Evolutionary conservation across 2,888 invertebrate species (phyloP), one percentile per base, ranked within the genome.

Genomic region (Gryllus longicercus): DNA sequence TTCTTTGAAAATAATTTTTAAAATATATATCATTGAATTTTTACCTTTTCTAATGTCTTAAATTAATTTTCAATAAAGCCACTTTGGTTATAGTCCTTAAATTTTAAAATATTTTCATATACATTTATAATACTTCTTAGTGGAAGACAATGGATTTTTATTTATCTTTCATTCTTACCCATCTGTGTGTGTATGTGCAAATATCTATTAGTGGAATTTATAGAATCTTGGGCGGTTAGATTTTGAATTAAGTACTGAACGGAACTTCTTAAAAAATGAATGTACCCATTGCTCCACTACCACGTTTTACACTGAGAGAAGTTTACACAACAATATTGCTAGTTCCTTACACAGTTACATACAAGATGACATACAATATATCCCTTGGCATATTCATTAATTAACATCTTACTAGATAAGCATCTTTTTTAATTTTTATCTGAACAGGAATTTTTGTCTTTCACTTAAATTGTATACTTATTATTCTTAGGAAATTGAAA

Each of bases 131-230:
- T 74, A 74, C 76, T 74, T 23, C 50, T n/a, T 63, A 63, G 51
- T 80, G 80, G 80, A 80, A 80, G 80, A 80, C 76, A 76, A 75
- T 78, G 76, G 80, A 80, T 79, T 75, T 76, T 77, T 75, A 74
- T 78, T 25, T 38, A 74, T 18, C 21, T 38, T 23, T 78, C 16
- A 14, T 75, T 74, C 5, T 38, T 38, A 38, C 14, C 63, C 63
- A 63, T 63, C n/a, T 63, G 63, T 11, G n/a, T 18, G n/a, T 18
- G 63, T 63, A 18, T 5, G 63, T 63, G n/a, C 14, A 63, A 63
- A 63, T 18, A 63, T 63, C 50, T 51, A 50, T 75, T 49, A 76
- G 23, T 78, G 51, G 18, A 50, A 23, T 51, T 78, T 50, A 50
- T 50, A 50, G 21, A 16, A 76, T 23, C 50, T 78, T 78, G 12